A percentile compares a stretch with the other conserved stretches of the same genome.
Conservation (phyloP, 2,888 invertebrate genomes). For the Leptopilina drosophilae region DNA sequence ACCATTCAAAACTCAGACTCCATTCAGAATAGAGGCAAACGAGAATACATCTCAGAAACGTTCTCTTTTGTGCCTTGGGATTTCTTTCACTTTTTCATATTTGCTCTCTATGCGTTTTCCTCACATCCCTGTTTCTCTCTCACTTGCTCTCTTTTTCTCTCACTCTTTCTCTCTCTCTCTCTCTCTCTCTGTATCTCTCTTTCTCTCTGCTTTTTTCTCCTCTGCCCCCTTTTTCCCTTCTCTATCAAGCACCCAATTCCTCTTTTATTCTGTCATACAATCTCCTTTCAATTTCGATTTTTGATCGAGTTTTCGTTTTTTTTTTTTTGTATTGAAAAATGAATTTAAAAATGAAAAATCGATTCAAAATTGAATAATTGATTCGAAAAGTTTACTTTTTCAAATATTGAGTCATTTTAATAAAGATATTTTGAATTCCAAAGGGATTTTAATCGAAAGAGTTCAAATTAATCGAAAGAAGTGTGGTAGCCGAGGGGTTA, state of each 20-base stretch:
- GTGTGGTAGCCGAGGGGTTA: too few relatives aligned
- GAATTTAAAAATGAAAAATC: too few relatives aligned
- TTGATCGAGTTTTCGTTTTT: too few relatives aligned
- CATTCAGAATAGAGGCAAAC: slow-evolving; percentile 67
- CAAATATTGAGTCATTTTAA: too few relatives aligned
- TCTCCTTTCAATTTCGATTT: too few relatives aligned
- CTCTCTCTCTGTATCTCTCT: slow-evolving; percentile 44
- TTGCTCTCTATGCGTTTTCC: slow-evolving; percentile 57
- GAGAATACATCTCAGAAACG: slow-evolving; percentile 58
- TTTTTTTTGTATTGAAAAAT: too few relatives aligned
- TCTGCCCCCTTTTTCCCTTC: slow-evolving; percentile 45
- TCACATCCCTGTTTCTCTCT: slow-evolving; percentile 53
- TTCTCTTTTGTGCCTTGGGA: slow-evolving; percentile 66
- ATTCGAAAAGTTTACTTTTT: too few relatives aligned
- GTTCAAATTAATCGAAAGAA: too few relatives aligned
- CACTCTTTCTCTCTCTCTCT: slow-evolving; percentile 49
- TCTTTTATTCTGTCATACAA: slow-evolving; percentile 45
- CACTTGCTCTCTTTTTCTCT: slow-evolving; percentile 49
- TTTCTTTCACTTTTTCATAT: slow-evolving; percentile 64
- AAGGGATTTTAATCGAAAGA: too few relatives aligned
- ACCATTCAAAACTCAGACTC: slow-evolving; percentile 75
- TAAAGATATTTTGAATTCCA: too few relatives aligned
- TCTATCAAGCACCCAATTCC: slow-evolving; percentile 49
- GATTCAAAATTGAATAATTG: too few relatives aligned
- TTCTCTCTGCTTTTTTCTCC: background rate